phyloP scores from a whole-genome alignment of 1,140 invertebrate genomes.

The Nautilus pompilius region DNA sequence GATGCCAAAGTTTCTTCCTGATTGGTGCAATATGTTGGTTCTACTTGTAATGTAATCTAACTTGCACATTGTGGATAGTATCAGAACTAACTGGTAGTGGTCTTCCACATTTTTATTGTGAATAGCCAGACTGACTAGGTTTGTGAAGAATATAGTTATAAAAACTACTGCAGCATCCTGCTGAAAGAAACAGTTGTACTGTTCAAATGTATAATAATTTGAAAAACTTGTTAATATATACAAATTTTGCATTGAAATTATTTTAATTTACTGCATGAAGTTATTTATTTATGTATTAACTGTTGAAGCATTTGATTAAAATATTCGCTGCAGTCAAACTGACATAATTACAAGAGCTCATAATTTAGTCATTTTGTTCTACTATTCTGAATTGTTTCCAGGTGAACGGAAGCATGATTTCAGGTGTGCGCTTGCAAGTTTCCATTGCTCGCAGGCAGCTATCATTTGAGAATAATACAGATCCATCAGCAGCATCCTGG shows the following conservation, averaged over 20 bases:
- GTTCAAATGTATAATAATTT: no score
- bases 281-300: background rate
- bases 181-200: no score
- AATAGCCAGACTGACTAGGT: no score
- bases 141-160: no score
- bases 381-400: slow-evolving; percentile 35
- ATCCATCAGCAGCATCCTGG: slow-evolving; percentile 75
- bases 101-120: no score
- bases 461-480: slow-evolving; percentile 73
- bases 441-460: slow-evolving; percentile 79
- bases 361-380: background rate
- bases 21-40: no score
- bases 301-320: background rate
- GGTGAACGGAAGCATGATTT: slow-evolving; percentile 78
- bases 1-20: background rate
- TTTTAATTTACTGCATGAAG: background rate
- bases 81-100: no score
- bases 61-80: no score
- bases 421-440: slow-evolving; percentile 75
- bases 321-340: background rate
- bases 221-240: no score
- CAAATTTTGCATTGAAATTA: no score
- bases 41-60: no score
- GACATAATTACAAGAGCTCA: background rate
- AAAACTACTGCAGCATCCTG: no score